phyloP scores from a whole-genome alignment of 2,113 vertebrate genomes.

The Istiophorus platypterus region DNA sequence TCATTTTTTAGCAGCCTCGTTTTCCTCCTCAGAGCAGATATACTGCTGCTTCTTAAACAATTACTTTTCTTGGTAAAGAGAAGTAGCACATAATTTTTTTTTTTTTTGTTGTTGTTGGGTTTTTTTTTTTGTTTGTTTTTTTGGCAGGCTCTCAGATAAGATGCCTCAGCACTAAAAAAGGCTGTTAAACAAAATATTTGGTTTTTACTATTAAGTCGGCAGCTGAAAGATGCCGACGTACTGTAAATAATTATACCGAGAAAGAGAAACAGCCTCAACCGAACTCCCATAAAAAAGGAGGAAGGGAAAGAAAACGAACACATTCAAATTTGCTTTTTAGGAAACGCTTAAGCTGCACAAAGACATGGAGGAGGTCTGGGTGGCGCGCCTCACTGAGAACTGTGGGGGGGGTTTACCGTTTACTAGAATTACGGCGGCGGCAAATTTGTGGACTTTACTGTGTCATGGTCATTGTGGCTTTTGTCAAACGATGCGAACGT shows the following conservation, averaged over 20 bases:
- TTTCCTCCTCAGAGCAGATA: slow-evolving; percentile 58
- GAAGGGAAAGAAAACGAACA: too few relatives aligned
- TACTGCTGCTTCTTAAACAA: slow-evolving; percentile 56
- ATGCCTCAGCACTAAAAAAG: slow-evolving; percentile 47
- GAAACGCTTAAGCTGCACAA: slow-evolving; percentile 24
- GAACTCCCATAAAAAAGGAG: too few relatives aligned
- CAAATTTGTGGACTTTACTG: slow-evolving; percentile 62
- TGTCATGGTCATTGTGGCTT: slow-evolving; percentile 66
- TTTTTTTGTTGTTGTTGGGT: slow-evolving; percentile 46
- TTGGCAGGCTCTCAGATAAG: slow-evolving; percentile 44
- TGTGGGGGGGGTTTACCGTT: too few relatives aligned
- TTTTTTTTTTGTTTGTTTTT: slow-evolving; percentile 39
- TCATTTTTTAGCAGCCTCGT: neutral
- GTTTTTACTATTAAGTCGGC: slow-evolving; percentile 22
- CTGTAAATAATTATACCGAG: slow-evolving; percentile 32
- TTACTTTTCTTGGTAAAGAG: slow-evolving; percentile 41
- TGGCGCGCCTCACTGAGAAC: too few relatives aligned
- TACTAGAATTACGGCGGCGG: slow-evolving; percentile 62
- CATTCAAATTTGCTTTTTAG: slow-evolving; percentile 31
- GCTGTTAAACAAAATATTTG: slow-evolving; percentile 30
- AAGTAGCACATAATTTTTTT: slow-evolving; percentile 48
- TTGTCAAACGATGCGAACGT: slow-evolving; percentile 58
- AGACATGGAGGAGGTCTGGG: neutral
- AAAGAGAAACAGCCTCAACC: slow-evolving; percentile 46
- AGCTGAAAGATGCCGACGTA: slow-evolving; percentile 17